A percentile compares a stretch with the other conserved stretches of the same genome.
Evolutionary conservation across 2,888 invertebrate genomes (phyloP).

Genomic region (Agriotes lineatus): DNA sequence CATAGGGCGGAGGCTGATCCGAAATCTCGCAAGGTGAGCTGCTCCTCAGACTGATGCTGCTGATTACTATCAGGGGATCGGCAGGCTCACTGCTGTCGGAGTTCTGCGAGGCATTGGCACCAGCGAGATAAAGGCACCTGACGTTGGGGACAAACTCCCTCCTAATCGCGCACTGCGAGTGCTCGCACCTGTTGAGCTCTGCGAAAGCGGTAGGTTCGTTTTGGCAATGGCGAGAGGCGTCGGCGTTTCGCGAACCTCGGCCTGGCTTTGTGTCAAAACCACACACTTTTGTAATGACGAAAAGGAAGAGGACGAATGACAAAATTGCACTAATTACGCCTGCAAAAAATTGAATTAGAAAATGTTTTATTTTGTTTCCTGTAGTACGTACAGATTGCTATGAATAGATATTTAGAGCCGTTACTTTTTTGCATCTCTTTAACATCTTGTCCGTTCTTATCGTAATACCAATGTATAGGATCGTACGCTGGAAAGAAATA

Average conservation of each 20-base stretch:
- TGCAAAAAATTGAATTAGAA: conserved; percentile 35
- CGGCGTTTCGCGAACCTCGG: conserved; percentile 25
- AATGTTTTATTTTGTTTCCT: neutral
- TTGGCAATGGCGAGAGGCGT: conserved; percentile 49
- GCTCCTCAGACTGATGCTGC: neutral
- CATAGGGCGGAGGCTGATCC: conserved; percentile 62
- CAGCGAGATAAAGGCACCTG: conserved; percentile 25
- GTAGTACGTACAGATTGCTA: conserved; percentile 61
- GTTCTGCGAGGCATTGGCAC: neutral
- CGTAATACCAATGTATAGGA: conserved; percentile 7
- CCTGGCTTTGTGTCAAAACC: conserved; percentile 61
- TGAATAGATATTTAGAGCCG: conserved; percentile 53
- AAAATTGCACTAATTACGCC: conserved; percentile 62
- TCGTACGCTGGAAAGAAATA: conserved; percentile 25
- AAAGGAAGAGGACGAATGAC: conserved; percentile 59
- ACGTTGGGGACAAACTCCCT: conserved; percentile 24
- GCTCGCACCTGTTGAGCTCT: conserved; percentile 14
- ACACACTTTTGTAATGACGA: conserved; percentile 62
- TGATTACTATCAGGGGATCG: conserved; percentile 33
- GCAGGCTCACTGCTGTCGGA: conserved; percentile 23
- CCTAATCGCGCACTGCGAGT: conserved; percentile 38
- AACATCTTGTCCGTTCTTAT: neutral
- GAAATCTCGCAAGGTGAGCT: conserved; percentile 6
- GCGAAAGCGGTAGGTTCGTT: conserved; percentile 49
- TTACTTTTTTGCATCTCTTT: conserved; percentile 11